phyloP scores from a whole-genome alignment of 2,797 vertebrate genomes.

The Morelia viridis region DNA sequence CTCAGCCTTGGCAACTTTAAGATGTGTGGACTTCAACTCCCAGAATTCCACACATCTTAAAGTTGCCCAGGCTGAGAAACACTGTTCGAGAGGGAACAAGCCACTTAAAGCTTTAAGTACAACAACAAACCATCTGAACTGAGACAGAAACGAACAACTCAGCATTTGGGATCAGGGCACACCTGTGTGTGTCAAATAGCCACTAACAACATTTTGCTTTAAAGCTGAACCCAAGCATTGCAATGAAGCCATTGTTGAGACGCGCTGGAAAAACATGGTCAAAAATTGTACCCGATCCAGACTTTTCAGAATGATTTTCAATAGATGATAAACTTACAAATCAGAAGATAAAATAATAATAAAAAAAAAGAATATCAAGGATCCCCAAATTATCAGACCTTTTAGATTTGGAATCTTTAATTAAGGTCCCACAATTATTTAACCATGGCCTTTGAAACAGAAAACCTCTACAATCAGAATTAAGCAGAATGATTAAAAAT shows the following conservation, averaged over 20 bases:
- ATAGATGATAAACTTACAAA: neutral
- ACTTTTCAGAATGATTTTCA: neutral
- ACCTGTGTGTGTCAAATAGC: neutral
- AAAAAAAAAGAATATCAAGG: neutral
- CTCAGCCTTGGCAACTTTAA: too few species aligned
- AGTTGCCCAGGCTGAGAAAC: too few species aligned
- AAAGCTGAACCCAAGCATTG: neutral
- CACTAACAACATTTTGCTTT: neutral
- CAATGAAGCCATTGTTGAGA: neutral
- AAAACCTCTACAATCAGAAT: conserved; percentile 14
- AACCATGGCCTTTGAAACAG: neutral
- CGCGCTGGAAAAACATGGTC: neutral
- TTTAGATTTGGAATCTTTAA: neutral
- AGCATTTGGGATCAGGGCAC: neutral
- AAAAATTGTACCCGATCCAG: neutral
- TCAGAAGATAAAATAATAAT: neutral
- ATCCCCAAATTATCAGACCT: neutral
- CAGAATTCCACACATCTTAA: too few species aligned
- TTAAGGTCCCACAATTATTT: conserved; percentile 4
- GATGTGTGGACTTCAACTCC: too few species aligned
- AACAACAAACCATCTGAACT: neutral
- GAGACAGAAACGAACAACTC: neutral
- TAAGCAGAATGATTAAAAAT: conserved; percentile 24
- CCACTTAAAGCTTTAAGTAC: neutral
- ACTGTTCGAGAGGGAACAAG: too few species aligned